Percentiles rank a stretch among this genome's conserved stretches.
phyloP scores from a whole-genome alignment of 2,113 vertebrate genomes.

The Tricholaema leucomelas region DNA sequence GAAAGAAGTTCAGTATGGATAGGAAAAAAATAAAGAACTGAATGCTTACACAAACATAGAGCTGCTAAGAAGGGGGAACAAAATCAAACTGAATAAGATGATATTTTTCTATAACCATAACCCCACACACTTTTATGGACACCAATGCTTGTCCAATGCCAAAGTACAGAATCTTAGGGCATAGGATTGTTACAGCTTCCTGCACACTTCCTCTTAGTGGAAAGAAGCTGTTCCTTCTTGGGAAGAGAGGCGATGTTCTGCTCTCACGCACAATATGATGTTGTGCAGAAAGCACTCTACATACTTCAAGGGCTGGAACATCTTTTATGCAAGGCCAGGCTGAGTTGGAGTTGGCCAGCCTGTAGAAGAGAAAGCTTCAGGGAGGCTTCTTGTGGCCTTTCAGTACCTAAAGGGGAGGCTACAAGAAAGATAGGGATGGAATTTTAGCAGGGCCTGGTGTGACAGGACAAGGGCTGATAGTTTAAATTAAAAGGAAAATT shows the following conservation, averaged over 20 bases:
- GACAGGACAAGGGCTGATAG: too few relatives aligned
- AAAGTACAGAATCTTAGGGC: background rate
- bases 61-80: background rate
- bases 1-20: constrained; percentile 44
- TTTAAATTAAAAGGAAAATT: too few relatives aligned
- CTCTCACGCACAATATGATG: background rate
- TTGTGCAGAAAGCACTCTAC: background rate
- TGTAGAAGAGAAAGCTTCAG: too few relatives aligned
- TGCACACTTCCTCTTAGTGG: background rate
- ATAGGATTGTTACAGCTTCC: background rate
- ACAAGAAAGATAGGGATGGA: too few relatives aligned
- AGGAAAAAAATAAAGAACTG: constrained; percentile 18
- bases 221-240: background rate
- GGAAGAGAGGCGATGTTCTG: background rate
- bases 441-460: too few relatives aligned
- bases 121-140: background rate
- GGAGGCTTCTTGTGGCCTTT: too few relatives aligned
- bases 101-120: background rate
- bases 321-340: too few relatives aligned
- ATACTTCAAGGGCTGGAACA: too few relatives aligned
- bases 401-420: too few relatives aligned
- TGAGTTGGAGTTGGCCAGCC: too few relatives aligned
- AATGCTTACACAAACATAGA: constrained; percentile 1
- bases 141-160: background rate
- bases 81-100: background rate